These are phyloP conservation scores for Bradysia coprophila DNA, from an alignment of 1,140 invertebrate genomes.

Conservation along the genomic window DNA sequence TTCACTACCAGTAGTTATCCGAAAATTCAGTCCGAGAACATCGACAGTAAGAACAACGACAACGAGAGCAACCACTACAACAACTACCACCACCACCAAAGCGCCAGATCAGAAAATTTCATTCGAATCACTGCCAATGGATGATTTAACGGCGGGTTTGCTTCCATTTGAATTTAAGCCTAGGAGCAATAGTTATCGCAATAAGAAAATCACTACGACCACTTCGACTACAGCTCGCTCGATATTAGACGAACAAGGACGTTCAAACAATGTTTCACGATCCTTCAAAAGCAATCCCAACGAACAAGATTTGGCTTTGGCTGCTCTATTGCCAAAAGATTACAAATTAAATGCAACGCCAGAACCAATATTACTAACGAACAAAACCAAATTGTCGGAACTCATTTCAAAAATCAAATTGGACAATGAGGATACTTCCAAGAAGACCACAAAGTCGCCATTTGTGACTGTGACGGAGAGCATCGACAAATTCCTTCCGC, in stretches of 20 bases:
- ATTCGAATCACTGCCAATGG: constrained; percentile 37
- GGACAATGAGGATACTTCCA: constrained; percentile 32
- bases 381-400: constrained; percentile 14
- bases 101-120: constrained; percentile 45
- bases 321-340: constrained; percentile 36
- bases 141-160: constrained; percentile 32
- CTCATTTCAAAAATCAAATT: constrained; percentile 26
- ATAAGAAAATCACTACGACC: constrained; percentile 30
- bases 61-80: constrained; percentile 10
- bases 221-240: constrained; percentile 23
- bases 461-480: constrained; percentile 21
- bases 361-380: constrained; percentile 25
- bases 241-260: constrained; percentile 11
- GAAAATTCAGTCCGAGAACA: constrained; percentile 31
- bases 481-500: constrained; percentile 22
- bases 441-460: constrained; percentile 13
- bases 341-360: constrained; percentile 31
- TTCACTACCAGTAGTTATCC: constrained; percentile 11
- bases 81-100: constrained; percentile 17
- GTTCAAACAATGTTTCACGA: constrained; percentile 20
- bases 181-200: constrained; percentile 17
- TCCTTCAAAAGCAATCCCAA: constrained; percentile 17
- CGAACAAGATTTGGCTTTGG: constrained; percentile 18
- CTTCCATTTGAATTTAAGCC: constrained; percentile 41
- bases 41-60: too few relatives aligned